phyloP scores from a whole-genome alignment of 2,797 vertebrate genomes.

The Sarcoramphus papa region DNA sequence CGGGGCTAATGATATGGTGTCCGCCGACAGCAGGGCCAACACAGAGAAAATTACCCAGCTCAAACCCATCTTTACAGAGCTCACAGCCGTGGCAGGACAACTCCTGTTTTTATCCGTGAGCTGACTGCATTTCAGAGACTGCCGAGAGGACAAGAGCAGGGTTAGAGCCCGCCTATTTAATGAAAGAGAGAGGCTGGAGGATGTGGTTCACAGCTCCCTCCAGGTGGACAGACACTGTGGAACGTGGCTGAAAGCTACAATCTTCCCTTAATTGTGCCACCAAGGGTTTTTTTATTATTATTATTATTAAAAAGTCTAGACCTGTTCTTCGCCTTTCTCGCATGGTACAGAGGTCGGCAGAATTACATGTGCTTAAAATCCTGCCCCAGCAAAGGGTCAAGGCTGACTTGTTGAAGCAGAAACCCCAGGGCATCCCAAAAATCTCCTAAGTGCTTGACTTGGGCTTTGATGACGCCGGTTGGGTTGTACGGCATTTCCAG shows the following conservation, averaged over 20 bases:
- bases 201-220: background rate
- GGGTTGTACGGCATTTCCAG: background rate
- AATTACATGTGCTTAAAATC: background rate
- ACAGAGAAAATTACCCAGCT: conserved; percentile 30
- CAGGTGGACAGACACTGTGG: background rate
- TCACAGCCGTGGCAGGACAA: background rate
- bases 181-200: background rate
- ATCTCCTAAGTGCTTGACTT: background rate
- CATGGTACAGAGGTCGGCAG: fast-evolving
- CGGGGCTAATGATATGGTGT: background rate
- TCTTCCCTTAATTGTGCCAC: background rate
- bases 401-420: background rate
- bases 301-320: background rate
- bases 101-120: background rate
- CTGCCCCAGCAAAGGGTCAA: background rate
- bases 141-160: background rate
- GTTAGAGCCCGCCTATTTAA: background rate
- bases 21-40: background rate
- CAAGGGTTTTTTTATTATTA: background rate
- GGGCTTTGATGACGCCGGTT: background rate
- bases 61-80: conserved; percentile 8
- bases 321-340: background rate
- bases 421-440: background rate
- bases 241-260: background rate
- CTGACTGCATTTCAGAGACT: background rate